Evolutionary conservation across 2,113 vertebrate genomes (phyloP).

Genomic region (Semicossyphus pulcher): DNA sequence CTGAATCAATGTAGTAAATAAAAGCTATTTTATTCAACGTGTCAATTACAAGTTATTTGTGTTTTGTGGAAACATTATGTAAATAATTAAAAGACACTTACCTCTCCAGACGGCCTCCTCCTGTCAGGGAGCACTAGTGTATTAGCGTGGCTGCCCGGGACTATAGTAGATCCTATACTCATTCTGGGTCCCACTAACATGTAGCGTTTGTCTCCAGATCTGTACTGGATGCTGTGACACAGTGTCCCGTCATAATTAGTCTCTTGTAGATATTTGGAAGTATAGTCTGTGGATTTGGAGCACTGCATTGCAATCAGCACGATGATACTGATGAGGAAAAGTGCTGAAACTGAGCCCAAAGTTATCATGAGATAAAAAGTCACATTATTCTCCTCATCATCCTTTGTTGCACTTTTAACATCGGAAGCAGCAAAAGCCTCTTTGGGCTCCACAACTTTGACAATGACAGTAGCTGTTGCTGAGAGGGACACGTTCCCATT

Average conservation of each 20-base stretch:
- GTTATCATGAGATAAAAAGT: neutral
- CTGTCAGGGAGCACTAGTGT: conserved; percentile 73
- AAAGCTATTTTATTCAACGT: fast-evolving
- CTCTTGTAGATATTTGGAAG: conserved; percentile 52
- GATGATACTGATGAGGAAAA: neutral
- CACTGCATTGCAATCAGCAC: neutral
- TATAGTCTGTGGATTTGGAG: conserved; percentile 1
- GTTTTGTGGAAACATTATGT: neutral
- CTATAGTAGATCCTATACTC: conserved; percentile 78
- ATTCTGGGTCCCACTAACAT: conserved; percentile 82
- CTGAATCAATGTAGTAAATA: neutral
- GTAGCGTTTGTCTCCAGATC: conserved; percentile 52
- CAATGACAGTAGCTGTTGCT: neutral
- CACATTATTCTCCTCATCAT: neutral
- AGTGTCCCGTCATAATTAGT: conserved; percentile 75
- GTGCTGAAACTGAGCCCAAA: neutral
- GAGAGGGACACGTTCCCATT: neutral
- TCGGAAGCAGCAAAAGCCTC: neutral
- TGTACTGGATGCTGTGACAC: conserved; percentile 33
- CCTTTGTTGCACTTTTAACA: neutral
- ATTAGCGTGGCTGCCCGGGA: conserved; percentile 74
- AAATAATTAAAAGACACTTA: conserved; percentile 16
- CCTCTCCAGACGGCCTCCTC: conserved; percentile 57
- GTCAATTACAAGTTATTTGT: too few relatives aligned
- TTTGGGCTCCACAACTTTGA: neutral